These are phyloP conservation scores for Leptinotarsa undecemlineata DNA, from an alignment of 1,140 invertebrate species.

Conservation along the genomic window DNA sequence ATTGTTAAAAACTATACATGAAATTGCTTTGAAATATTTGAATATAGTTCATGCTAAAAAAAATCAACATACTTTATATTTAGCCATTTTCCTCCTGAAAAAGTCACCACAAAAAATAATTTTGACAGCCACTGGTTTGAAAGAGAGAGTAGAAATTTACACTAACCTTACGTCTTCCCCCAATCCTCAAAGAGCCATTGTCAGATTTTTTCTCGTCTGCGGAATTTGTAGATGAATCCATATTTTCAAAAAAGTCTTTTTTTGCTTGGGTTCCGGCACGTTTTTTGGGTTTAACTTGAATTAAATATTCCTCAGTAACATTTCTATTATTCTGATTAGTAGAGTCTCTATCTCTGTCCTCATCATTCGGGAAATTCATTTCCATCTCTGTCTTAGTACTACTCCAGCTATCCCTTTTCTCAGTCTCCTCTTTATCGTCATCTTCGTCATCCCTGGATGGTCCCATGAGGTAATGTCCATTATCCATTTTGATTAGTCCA, in stretches of 20 bases:
- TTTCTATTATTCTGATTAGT: slow-evolving; percentile 14
- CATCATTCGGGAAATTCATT: slow-evolving; percentile 24
- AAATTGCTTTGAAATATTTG: too few species aligned
- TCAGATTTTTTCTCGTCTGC: slow-evolving; percentile 37
- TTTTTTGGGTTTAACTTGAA: slow-evolving; percentile 30
- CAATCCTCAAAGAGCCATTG: slow-evolving; percentile 42
- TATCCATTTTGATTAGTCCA: slow-evolving; percentile 67
- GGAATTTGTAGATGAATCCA: slow-evolving; percentile 33
- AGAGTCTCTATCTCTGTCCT: not conserved
- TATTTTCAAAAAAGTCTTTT: slow-evolving; percentile 32
- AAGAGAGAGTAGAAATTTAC: slow-evolving; percentile 23
- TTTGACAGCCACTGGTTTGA: slow-evolving; percentile 3
- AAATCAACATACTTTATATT: slow-evolving; percentile 14
- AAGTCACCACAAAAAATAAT: slow-evolving; percentile 1
- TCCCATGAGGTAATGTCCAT: slow-evolving; percentile 69
- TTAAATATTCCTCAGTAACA: slow-evolving; percentile 8
- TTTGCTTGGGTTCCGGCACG: slow-evolving; percentile 21
- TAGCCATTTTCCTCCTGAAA: slow-evolving; percentile 18
- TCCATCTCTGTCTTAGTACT: slow-evolving; percentile 23
- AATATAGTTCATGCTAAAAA: not conserved
- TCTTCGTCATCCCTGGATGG: slow-evolving; percentile 51
- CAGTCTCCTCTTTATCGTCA: slow-evolving; percentile 10
- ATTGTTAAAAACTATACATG: too few species aligned
- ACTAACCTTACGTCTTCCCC: slow-evolving; percentile 51
- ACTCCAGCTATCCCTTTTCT: slow-evolving; percentile 24